Percentiles rank a stretch among this genome's conserved stretches.
These are phyloP conservation scores for Nemapogon koenigi DNA, from an alignment of 2,888 invertebrate species.

Conservation along the genomic window DNA sequence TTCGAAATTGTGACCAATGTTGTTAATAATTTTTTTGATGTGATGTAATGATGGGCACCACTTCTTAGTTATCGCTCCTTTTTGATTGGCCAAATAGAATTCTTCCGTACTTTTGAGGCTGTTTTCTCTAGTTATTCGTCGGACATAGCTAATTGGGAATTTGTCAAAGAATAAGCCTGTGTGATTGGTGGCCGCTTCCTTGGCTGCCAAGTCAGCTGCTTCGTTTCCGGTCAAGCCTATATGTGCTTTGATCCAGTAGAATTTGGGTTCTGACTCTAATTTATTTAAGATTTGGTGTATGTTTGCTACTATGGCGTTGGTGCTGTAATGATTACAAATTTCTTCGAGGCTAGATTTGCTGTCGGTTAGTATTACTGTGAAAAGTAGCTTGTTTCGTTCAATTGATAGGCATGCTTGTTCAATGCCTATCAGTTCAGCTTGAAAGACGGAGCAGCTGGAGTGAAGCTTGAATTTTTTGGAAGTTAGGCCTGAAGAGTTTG, in stretches of 20 bases:
- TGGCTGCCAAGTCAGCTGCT: constrained; percentile 10
- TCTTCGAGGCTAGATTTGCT: constrained; percentile 8
- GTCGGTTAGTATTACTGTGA: constrained; percentile 7
- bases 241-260: constrained; percentile 11
- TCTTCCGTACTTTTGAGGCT: neutral
- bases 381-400: neutral
- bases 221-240: constrained; percentile 12
- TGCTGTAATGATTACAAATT: constrained; percentile 4
- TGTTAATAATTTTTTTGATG: neutral
- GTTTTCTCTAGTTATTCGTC: neutral
- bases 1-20: constrained; percentile 5
- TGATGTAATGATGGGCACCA: neutral
- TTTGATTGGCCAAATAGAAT: neutral
- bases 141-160: constrained; percentile 12
- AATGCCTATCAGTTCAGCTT: constrained; percentile 14
- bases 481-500: neutral
- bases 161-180: constrained; percentile 1
- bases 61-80: constrained; percentile 7
- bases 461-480: constrained; percentile 13
- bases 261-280: neutral
- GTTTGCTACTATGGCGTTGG: neutral
- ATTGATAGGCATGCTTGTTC: neutral
- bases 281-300: neutral
- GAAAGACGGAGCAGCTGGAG: constrained; percentile 13
- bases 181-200: constrained; percentile 10